Evolutionary conservation across 2,888 invertebrate genomes (phyloP).

Genomic region (Drosophila emarginata): DNA sequence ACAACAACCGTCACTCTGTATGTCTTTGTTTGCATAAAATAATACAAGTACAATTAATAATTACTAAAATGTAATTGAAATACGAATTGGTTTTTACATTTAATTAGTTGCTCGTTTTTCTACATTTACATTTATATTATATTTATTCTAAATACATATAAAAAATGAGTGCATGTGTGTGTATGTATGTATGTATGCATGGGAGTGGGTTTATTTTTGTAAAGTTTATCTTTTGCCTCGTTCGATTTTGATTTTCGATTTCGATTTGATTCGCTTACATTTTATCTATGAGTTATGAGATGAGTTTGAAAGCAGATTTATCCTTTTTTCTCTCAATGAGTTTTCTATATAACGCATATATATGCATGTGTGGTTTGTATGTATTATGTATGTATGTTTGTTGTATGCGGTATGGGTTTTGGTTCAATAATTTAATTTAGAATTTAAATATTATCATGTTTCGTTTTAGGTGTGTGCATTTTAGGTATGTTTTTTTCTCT

Average conservation of each 20-base stretch:
- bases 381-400: slow-evolving; percentile 25
- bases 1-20: slow-evolving; percentile 61
- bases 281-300: slow-evolving; percentile 72
- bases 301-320: slow-evolving; percentile 74
- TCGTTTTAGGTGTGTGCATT: slow-evolving; percentile 5
- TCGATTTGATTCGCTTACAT: slow-evolving; percentile 55
- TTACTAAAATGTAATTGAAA: slow-evolving; percentile 73
- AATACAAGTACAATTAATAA: slow-evolving; percentile 72
- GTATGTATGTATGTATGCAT: slow-evolving; percentile 13
- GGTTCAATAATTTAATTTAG: slow-evolving; percentile 71
- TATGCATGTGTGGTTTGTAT: slow-evolving; percentile 26
- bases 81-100: slow-evolving; percentile 49
- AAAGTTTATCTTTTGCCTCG: slow-evolving; percentile 53
- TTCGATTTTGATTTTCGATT: slow-evolving; percentile 35
- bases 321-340: slow-evolving; percentile 52
- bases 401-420: slow-evolving; percentile 53
- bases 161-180: slow-evolving; percentile 41
- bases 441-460: slow-evolving; percentile 24
- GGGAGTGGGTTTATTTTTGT: slow-evolving; percentile 27
- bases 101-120: slow-evolving; percentile 37
- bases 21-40: slow-evolving; percentile 30
- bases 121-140: slow-evolving; percentile 44
- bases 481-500: slow-evolving; percentile 26
- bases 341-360: slow-evolving; percentile 29
- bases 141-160: slow-evolving; percentile 42